These are phyloP conservation scores for Corythaixoides concolor DNA, from an alignment of 2,113 vertebrate species.

Conservation along the genomic window DNA sequence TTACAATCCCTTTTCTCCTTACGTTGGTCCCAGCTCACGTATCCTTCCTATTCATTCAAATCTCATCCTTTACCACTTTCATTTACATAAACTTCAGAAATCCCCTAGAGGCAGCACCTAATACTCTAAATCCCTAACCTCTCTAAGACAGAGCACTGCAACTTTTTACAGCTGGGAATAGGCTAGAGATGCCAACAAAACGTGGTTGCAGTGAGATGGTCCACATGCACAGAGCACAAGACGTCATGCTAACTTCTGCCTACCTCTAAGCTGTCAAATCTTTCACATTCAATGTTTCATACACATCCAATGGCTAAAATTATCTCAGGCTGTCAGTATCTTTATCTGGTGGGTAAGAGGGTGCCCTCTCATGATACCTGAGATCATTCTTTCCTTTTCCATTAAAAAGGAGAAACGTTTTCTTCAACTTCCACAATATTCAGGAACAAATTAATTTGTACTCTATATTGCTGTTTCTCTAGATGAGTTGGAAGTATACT, in stretches of 20 bases:
- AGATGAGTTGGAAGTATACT: not conserved
- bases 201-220: not conserved
- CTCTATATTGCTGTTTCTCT: not conserved
- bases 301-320: not conserved
- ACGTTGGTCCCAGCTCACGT: accelerated
- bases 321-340: not conserved
- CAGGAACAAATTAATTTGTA: not conserved
- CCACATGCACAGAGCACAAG: not conserved
- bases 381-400: not conserved
- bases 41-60: not conserved
- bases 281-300: not conserved
- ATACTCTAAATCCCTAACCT: not conserved
- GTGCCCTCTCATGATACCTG: too few relatives aligned
- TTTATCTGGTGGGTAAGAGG: not conserved
- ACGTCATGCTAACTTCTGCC: not conserved
- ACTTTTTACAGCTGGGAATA: not conserved
- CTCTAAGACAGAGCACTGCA: not conserved
- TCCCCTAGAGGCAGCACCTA: not conserved
- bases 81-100: not conserved
- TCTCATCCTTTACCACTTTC: not conserved
- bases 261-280: not conserved
- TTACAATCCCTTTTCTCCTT: not conserved
- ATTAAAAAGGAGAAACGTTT: not conserved
- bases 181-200: not conserved
- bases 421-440: not conserved